phyloP scores from a whole-genome alignment of 2,888 invertebrate species.

The Drosophila parthenogenetica region DNA sequence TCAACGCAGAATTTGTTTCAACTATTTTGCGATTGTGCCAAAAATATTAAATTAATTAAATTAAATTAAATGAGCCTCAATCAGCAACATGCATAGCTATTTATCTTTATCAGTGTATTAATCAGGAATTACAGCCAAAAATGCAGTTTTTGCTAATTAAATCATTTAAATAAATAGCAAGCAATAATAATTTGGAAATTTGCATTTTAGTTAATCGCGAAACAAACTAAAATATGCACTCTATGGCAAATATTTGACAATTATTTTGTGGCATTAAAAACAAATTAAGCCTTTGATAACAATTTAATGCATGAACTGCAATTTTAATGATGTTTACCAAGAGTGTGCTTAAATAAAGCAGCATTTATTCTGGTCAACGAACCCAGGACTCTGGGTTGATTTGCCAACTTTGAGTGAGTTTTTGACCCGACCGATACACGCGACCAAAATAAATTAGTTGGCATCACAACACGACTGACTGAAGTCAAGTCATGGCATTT shows the following conservation, averaged over 20 bases:
- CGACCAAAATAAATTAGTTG: constrained; percentile 62
- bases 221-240: constrained; percentile 10
- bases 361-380: constrained; percentile 8
- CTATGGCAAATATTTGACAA: constrained; percentile 67
- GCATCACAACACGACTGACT: constrained; percentile 23
- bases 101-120: constrained; percentile 5
- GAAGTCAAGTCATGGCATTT: constrained; percentile 41
- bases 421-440: constrained; percentile 42
- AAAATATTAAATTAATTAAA: constrained; percentile 18
- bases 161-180: constrained; percentile 62
- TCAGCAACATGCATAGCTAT: neutral
- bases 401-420: neutral
- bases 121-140: constrained; percentile 37
- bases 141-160: constrained; percentile 61
- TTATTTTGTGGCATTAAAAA: constrained; percentile 22
- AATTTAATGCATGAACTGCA: constrained; percentile 28
- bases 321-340: constrained; percentile 11
- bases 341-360: constrained; percentile 41
- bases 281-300: constrained; percentile 28
- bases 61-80: constrained; percentile 46
- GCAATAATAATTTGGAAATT: constrained; percentile 63
- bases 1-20: neutral
- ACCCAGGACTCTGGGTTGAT: neutral
- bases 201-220: constrained; percentile 44
- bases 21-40: neutral